phyloP scores from a whole-genome alignment of 1,140 invertebrate species.

The Coelopa frigida region DNA sequence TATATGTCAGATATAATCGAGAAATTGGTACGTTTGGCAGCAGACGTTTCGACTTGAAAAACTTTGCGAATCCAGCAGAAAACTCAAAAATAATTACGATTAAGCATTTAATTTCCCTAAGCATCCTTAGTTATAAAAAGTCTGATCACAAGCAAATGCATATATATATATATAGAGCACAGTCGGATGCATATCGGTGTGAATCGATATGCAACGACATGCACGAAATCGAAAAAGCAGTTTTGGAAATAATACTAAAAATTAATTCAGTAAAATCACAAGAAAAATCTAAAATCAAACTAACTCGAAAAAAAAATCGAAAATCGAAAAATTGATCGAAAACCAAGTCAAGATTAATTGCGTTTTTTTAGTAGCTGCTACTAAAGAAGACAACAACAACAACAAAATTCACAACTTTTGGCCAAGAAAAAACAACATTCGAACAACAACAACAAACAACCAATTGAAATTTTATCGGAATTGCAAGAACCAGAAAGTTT shows the following conservation, averaged over 20 bases:
- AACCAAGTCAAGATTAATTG: conserved; percentile 11
- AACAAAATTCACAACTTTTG: conserved; percentile 15
- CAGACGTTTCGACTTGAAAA: neutral
- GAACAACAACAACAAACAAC: conserved; percentile 14
- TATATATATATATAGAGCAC: too few relatives aligned
- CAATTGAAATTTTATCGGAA: neutral
- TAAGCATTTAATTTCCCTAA: conserved; percentile 22
- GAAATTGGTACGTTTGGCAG: neutral
- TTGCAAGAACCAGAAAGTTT: conserved; percentile 23
- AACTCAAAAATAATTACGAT: conserved; percentile 5
- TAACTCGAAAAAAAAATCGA: conserved; percentile 1
- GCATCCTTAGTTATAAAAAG: conserved; percentile 39
- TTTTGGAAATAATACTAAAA: conserved; percentile 11
- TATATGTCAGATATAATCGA: neutral
- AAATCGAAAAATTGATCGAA: neutral
- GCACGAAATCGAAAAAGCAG: conserved; percentile 16
- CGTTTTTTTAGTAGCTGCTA: conserved; percentile 21
- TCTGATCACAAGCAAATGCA: conserved; percentile 36
- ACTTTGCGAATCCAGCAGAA: conserved; percentile 1
- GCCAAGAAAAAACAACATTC: conserved; percentile 13
- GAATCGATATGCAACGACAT: too few relatives aligned
- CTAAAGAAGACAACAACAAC: too few relatives aligned
- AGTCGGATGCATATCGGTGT: too few relatives aligned
- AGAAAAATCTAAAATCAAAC: conserved; percentile 3
- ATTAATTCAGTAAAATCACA: conserved; percentile 2